phyloP scores from a whole-genome alignment of 2,797 vertebrate species.

The Heliangelus exortis region DNA sequence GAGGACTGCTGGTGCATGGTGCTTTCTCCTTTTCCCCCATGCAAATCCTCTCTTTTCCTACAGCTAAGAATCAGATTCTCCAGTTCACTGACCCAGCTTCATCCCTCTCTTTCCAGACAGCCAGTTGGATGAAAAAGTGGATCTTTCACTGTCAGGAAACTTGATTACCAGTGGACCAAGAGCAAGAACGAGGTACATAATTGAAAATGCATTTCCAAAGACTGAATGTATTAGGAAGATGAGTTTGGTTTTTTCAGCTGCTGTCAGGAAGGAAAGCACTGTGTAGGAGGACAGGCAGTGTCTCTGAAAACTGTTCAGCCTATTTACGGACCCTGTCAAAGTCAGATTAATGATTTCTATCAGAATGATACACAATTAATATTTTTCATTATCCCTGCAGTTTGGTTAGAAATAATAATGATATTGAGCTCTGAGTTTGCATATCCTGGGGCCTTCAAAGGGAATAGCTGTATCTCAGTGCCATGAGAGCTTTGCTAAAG shows the following conservation, averaged over 20 bases:
- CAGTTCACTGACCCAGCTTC: neutral
- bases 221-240: conserved; percentile 33
- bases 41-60: neutral
- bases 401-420: neutral
- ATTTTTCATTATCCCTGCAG: conserved; percentile 1
- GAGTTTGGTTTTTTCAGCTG: conserved; percentile 43
- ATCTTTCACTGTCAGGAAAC: neutral
- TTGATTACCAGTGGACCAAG: neutral
- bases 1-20: neutral
- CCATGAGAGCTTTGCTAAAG: conserved; percentile 20
- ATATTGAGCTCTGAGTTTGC: neutral
- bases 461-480: neutral
- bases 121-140: neutral
- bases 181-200: neutral
- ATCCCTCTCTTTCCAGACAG: neutral
- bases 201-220: conserved; percentile 37
- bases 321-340: conserved; percentile 47
- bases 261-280: conserved; percentile 42
- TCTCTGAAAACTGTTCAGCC: conserved; percentile 56
- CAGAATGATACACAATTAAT: conserved; percentile 28
- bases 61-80: neutral
- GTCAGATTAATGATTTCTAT: conserved; percentile 46
- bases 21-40: neutral
- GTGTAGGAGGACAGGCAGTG: conserved; percentile 60
- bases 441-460: neutral